Conservation (phyloP, 2,113 vertebrate genomes). For the Murina feae region DNA sequence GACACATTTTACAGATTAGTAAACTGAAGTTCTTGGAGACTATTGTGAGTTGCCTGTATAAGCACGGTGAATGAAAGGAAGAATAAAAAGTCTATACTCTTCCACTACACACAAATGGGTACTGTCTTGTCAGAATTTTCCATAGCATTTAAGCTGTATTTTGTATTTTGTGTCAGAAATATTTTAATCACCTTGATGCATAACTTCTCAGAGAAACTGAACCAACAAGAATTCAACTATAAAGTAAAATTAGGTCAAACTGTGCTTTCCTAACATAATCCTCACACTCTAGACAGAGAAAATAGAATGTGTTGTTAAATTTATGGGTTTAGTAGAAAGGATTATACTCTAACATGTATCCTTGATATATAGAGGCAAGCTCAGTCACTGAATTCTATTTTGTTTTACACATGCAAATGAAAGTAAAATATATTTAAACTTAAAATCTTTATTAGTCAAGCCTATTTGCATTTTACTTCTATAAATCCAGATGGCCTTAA, state of each 20-base stretch:
- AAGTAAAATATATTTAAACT: slow-evolving; percentile 17
- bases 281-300: neutral
- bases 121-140: neutral
- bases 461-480: neutral
- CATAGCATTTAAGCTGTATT: neutral
- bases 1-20: neutral
- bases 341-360: neutral
- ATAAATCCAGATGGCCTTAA: neutral
- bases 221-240: neutral
- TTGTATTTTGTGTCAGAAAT: neutral
- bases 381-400: neutral
- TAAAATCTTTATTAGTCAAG: neutral
- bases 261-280: neutral
- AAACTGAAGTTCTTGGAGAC: neutral
- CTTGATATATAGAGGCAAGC: neutral
- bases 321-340: neutral
- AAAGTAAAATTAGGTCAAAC: neutral
- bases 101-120: neutral
- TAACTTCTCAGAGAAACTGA: neutral
- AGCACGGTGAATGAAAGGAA: accelerated
- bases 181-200: neutral
- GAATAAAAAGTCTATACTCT: neutral
- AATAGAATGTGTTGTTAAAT: neutral
- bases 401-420: neutral
- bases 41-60: neutral